Evolutionary conservation across 2,797 vertebrate genomes (phyloP), one percentile per base, ranked within the genome.

Genomic region (Atherinosoma microstoma): DNA sequence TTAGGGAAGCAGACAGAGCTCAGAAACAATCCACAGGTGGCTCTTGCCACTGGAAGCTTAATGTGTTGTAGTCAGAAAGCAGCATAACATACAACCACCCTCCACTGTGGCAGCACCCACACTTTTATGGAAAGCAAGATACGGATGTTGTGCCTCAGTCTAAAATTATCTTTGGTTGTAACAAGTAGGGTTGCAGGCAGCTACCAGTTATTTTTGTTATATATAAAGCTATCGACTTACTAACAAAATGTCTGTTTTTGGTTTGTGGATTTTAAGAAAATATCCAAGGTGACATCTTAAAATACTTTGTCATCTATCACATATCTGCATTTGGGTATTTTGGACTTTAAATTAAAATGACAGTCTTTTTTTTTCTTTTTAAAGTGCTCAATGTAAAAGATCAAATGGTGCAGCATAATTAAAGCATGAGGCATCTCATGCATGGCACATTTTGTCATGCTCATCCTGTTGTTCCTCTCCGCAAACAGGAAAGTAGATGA

Each of bases 401-500:
- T 15, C 0, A 51, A 18, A 64, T 35, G 22, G 5, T 75, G 40
- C 58, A 65, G 18, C 22, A 58, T 27, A 13, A 51, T 67, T 29
- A 42, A 63, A 51, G 9, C 66, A 70, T 42, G 35, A 67, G 45
- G 45, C 54, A 15, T 13, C 35, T 12, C 60, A 61, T 27, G 65
- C 65, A 49, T 5, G 6, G 4, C 45, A 36, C 67, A 49, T 56
- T 72, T 73, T 30, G 38, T 76, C 63, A 35, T 27, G 58, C 71
- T 87, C 83, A 80, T 85, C 78, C 59, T 80, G 81, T 70, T 64
- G 56, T 45, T 76, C 54, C 22, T 61, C 16, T 0, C 69, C n/a
- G 30, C 54, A 22, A 85, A 87, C 86, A 89, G 84, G 85, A 91
- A 93, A 87, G 73, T 22, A 67, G 82, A 53, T 62, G 30, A 82